Base-by-base conservation (phyloP, 2,888 invertebrate genomes). In the Orthosia gracilis region DNA sequence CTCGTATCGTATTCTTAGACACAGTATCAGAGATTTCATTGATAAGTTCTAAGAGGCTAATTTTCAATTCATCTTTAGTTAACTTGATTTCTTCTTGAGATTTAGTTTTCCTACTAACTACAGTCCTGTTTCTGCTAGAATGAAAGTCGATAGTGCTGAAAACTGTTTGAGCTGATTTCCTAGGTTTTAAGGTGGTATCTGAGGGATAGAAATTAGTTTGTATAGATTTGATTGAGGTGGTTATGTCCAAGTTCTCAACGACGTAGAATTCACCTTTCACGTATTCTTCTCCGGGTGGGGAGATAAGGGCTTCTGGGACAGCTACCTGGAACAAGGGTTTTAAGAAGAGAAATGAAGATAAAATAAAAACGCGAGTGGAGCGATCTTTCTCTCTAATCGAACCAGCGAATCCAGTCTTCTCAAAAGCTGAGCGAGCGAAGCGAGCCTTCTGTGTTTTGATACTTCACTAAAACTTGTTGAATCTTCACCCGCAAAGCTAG, bases 241-340 rank as follows among this genome's bases (percentile, higher is more conserved):
- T 58, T 58, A 69, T 75, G 45, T 67, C 66, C 65, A 59, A 58
- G 17, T 72, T 80, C 66, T 71, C 67, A 78, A 77, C 78, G 73
- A 73, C 63, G 78, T 65, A 67, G 68, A 73, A 81, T 67, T 83
- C 85, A 87, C 84, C 81, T 83, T 90, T 86, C 23, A 57, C 31
- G 17, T 73, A 78, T 18, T 76, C 80, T 57, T 83, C 77, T 15
- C 69, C 59, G 3, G 74, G 72, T 50, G 90, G 89, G 9, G 87
- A 50, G 5, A 84, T 68, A 18, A 91, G 89, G 3, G 92, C 87
- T 11, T 89, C 80, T 4, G 92, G 87, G 54, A 93, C 87, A 47
- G 93, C 94, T 87, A 94, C 89, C 95, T 95, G 88, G 49, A 94
- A 93, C 85, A 91, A 87, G 61, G 12, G n/a, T 45, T 21, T 21